Evolutionary conservation across 2,113 vertebrate genomes (phyloP), one percentile per base, ranked within the genome.

Genomic region (Ciconia boyciana): DNA sequence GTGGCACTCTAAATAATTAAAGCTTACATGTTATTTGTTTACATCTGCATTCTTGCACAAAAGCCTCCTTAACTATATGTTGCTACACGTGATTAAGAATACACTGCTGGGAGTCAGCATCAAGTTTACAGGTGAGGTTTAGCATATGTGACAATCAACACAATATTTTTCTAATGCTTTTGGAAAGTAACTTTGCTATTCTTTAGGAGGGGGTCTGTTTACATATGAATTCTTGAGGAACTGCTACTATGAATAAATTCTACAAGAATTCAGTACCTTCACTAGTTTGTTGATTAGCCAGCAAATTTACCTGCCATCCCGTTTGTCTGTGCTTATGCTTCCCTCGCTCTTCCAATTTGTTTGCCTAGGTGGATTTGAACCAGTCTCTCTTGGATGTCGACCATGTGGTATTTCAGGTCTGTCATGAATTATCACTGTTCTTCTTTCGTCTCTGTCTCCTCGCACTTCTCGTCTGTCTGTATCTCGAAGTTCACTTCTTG

Each of bases 311-410:
- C 99, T 98, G 58, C 99, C 93, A 34, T 99, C 99, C 49, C 98
- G 98, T 76, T 99, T 99, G 93, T 99, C 99, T 4, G 98, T 36
- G 83, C 98, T 98, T 51, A 99, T 97, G 93, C 97, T 96, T 7
- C 98, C 98, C 41, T 99, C 99, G 1, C 96, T 98, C 95, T 99
- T 99, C 99, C 99, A 99, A 20, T 95, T 97, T 4, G 98, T 90
- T 21, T 98, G 96, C 80, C 98, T 92, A 4, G 98, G 94, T 9
- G 98, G 97, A 64, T 98, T 98, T 65, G 99, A 98, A 16, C 98
- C 98, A 9, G 98, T 89, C 14, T 99, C 99, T 62, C 99, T 98
- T 9, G 98, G 98, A 31, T 99, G 98, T 24, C 99, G 98, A 25
- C 98, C 97, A 16, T 99, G 99, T 1, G 98, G 94, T 58, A 99